phyloP scores from a whole-genome alignment of 2,888 invertebrate genomes.

The Prosapia bicincta region DNA sequence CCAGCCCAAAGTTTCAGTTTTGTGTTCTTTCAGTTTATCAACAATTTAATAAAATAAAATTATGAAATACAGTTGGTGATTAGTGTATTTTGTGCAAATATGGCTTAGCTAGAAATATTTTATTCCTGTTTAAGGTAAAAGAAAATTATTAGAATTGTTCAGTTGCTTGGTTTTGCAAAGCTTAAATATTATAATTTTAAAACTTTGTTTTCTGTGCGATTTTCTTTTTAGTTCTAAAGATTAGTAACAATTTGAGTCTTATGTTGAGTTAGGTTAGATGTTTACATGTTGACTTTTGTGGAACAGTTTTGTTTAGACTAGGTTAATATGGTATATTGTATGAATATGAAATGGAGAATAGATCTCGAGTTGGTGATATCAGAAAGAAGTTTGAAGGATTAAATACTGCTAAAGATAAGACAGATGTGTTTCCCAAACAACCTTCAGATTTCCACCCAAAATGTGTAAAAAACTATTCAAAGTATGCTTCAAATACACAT shows the following conservation, averaged over 20 bases:
- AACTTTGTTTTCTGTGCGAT: neutral
- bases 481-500: neutral
- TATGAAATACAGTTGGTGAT: too few species aligned
- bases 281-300: neutral
- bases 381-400: conserved; percentile 40
- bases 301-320: neutral
- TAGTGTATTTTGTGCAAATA: neutral
- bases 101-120: neutral
- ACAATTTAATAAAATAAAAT: too few species aligned
- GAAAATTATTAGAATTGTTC: neutral
- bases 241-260: neutral
- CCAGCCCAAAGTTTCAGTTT: neutral
- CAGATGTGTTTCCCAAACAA: neutral
- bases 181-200: neutral
- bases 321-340: neutral
- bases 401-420: conserved; percentile 21
- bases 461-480: neutral
- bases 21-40: neutral
- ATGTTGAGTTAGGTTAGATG: neutral
- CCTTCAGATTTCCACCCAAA: neutral
- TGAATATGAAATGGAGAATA: conserved; percentile 38
- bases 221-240: neutral
- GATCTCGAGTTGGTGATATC: conserved; percentile 39
- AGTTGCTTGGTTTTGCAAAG: neutral
- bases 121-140: neutral